Percentiles rank a stretch among this genome's conserved stretches.
Conservation (phyloP, 1,140 invertebrate genomes). For the Drosophila takahashii region DNA sequence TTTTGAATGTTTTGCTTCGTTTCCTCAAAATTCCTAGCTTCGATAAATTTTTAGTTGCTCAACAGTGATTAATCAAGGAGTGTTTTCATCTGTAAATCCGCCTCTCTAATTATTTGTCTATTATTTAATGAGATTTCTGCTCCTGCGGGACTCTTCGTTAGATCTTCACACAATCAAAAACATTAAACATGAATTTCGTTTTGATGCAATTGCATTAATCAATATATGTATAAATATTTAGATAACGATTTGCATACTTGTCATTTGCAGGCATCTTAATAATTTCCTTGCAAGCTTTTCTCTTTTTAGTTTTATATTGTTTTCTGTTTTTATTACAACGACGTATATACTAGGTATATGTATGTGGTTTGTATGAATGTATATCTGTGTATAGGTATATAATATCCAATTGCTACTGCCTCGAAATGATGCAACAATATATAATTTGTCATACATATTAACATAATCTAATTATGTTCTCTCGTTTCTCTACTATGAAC, state of each 20-base stretch:
- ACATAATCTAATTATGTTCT: slow-evolving; percentile 80
- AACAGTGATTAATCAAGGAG: slow-evolving; percentile 69
- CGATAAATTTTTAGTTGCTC: slow-evolving; percentile 56
- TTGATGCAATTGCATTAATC: slow-evolving; percentile 53
- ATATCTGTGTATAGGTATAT: slow-evolving; percentile 57
- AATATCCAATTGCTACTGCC: slow-evolving; percentile 81
- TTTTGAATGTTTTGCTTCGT: slow-evolving; percentile 25
- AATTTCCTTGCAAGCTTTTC: slow-evolving; percentile 36
- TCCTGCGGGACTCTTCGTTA: slow-evolving; percentile 1
- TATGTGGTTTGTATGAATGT: slow-evolving; percentile 68
- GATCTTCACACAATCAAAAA: slow-evolving; percentile 69
- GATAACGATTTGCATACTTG: slow-evolving; percentile 79
- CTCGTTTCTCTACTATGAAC: slow-evolving; percentile 64
- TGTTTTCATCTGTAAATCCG: slow-evolving; percentile 42
- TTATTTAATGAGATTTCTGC: slow-evolving; percentile 77
- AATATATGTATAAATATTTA: slow-evolving; percentile 79
- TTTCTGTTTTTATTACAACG: slow-evolving; percentile 72
- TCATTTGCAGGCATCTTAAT: slow-evolving; percentile 53
- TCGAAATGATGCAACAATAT: slow-evolving; percentile 65
- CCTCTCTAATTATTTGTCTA: slow-evolving; percentile 77
- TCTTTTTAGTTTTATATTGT: slow-evolving; percentile 36
- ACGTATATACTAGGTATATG: slow-evolving; percentile 80
- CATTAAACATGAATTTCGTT: slow-evolving; percentile 75
- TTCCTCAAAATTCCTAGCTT: slow-evolving; percentile 27
- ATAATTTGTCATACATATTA: slow-evolving; percentile 71